phyloP scores from a whole-genome alignment of 1,140 invertebrate genomes.

The Mamestra configurata region DNA sequence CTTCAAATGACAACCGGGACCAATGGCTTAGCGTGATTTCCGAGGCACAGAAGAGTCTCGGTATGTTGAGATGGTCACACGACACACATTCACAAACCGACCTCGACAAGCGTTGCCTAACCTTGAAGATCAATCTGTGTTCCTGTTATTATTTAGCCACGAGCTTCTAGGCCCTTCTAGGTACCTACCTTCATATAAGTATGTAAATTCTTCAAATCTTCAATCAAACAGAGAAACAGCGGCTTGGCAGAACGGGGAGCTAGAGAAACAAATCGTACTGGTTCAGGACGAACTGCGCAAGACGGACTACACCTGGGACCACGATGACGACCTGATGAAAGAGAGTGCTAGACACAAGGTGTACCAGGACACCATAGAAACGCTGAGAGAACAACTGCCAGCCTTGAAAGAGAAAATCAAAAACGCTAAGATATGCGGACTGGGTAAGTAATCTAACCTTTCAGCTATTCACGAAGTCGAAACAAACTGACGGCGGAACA shows the following conservation, averaged over 20 bases:
- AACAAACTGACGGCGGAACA: too few relatives aligned
- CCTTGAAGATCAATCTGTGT: too few relatives aligned
- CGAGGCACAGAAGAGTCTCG: too few relatives aligned
- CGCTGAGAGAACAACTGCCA: conserved; percentile 77
- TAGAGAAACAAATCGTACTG: conserved; percentile 83
- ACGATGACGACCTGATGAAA: conserved; percentile 76
- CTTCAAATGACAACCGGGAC: too few relatives aligned
- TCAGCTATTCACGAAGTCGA: too few relatives aligned
- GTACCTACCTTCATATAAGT: too few relatives aligned
- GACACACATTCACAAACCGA: too few relatives aligned
- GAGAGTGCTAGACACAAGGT: conserved; percentile 77
- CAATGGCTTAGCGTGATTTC: too few relatives aligned
- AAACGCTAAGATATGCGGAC: conserved; percentile 83
- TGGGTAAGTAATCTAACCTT: conserved; percentile 60
- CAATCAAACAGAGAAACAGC: conserved; percentile 77
- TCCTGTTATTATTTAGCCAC: too few relatives aligned
- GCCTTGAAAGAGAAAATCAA: conserved; percentile 83
- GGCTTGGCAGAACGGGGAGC: conserved; percentile 82
- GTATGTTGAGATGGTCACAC: too few relatives aligned
- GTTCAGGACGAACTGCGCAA: conserved; percentile 84
- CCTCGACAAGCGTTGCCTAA: too few relatives aligned
- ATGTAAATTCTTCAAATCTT: conserved; percentile 50
- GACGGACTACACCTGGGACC: conserved; percentile 80
- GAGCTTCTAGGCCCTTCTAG: too few relatives aligned
- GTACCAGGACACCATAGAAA: conserved; percentile 78